A percentile compares a stretch with the other conserved stretches of the same genome.
Conservation (phyloP, 2,888 invertebrate species). For the Idaea aversata region DNA sequence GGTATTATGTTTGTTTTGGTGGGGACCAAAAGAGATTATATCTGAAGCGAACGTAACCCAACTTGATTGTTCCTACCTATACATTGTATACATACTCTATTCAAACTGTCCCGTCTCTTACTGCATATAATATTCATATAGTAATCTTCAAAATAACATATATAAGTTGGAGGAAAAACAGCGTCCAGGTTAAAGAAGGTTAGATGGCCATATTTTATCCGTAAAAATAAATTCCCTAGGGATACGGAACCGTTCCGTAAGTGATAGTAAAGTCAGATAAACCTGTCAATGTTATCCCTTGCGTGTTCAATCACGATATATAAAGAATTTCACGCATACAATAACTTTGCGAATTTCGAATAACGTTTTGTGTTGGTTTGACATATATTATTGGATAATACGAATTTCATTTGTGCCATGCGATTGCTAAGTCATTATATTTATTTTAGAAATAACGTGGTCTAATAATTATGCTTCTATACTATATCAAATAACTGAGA, state of each 20-base stretch:
- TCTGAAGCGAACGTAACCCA: too few species aligned
- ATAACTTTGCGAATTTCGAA: not conserved
- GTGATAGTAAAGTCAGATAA: slow-evolving; percentile 48
- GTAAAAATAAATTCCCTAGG: slow-evolving; percentile 37
- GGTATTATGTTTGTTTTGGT: too few species aligned
- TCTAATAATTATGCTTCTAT: too few species aligned
- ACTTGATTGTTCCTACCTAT: not conserved
- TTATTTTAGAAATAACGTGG: too few species aligned
- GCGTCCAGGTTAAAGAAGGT: slow-evolving; percentile 24
- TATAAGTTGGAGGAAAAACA: slow-evolving; percentile 24
- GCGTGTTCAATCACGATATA: slow-evolving; percentile 37
- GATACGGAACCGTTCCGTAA: slow-evolving; percentile 34
- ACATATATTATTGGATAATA: not conserved
- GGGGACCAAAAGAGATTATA: too few species aligned
- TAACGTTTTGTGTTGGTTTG: not conserved
- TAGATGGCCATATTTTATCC: slow-evolving; percentile 22
- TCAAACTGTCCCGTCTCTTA: slow-evolving; percentile 10
- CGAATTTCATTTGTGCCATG: not conserved
- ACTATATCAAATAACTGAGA: too few species aligned
- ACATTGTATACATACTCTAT: not conserved
- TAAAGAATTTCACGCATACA: not conserved
- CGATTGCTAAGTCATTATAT: too few species aligned
- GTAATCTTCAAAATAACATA: not conserved
- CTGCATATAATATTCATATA: slow-evolving; percentile 1
- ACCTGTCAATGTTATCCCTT: slow-evolving; percentile 44